Evolutionary conservation across 2,113 vertebrate species (phyloP).

Genomic region (Silurus meridionalis): DNA sequence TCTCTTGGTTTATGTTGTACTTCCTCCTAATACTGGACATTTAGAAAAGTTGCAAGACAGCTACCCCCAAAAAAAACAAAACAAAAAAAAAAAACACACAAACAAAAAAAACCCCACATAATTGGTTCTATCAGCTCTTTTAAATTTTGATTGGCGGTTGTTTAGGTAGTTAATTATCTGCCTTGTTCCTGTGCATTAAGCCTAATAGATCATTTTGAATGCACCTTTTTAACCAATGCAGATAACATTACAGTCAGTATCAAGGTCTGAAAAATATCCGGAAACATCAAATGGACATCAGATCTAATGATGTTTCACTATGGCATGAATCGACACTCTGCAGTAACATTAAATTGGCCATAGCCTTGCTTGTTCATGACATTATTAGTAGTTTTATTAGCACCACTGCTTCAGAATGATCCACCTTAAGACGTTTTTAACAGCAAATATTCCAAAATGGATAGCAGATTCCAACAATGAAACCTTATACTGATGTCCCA

Average conservation of each 20-base stretch:
- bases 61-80: too few relatives aligned
- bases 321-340: neutral
- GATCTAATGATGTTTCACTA: neutral
- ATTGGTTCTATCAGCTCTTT: too few relatives aligned
- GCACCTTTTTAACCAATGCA: neutral
- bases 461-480: neutral
- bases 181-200: neutral
- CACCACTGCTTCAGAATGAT: neutral
- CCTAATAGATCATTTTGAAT: neutral
- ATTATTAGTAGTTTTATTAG: neutral
- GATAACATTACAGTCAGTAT: neutral
- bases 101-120: neutral
- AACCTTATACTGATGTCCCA: neutral
- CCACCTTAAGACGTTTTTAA: conserved; percentile 10
- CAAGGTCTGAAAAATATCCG: neutral
- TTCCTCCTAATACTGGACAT: neutral
- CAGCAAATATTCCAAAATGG: neutral
- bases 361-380: neutral
- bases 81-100: neutral
- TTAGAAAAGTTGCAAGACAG: neutral
- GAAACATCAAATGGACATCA: neutral
- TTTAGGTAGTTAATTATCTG: neutral
- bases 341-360: neutral
- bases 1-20: neutral
- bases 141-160: too few relatives aligned